Base-by-base conservation (phyloP, 2,888 invertebrate species). In the Pogonocherus hispidulus region DNA sequence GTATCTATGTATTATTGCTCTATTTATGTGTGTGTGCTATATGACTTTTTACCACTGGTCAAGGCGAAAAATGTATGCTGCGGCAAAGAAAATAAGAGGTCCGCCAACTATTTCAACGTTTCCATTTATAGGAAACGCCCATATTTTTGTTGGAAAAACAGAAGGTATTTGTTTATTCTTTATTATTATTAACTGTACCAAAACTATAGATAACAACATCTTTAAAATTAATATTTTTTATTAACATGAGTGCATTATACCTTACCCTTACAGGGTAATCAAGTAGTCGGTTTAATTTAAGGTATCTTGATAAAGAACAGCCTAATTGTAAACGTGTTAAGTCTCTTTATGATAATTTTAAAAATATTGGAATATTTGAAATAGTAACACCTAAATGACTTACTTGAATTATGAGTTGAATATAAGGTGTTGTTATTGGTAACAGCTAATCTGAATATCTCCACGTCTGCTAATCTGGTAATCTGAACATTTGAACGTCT, bases 101-200 rank as follows among this genome's bases (percentile, higher is more conserved):
- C 78, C 79, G 0, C 55, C 59, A 18, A 69, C 72, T 14, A 35
- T 59, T 9, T 19, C 32, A 49, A 47, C 47, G 4, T 70, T 71
- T 11, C 79, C 78, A 14, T 44, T 79, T 44, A 67, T 79, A 20
- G 79, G 79, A 46, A 79, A 76, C 62, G 74, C 74, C 44, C 66
- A 66, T 11, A 19, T 66, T 27, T 77, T 78, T 64, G 55, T 71
- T 16, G 71, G 78, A 55, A 67, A 73, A 65, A 65, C 75, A 20
- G 72, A 79, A 72, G 79, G 79, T 77, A 66, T 32, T 8, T 32
- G 11, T 6, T 27, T 6, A 32, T 32, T 32, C 11, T 32, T 32
- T 6, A 11, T 2, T 8, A 2, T 2, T 32, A 32, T 32, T 3
- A n/a, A n/a, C n/a, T n/a, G n/a, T n/a, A n/a, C n/a, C n/a, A n/a